phyloP scores from a whole-genome alignment of 1,140 invertebrate genomes.

The Brachystomella parvula region DNA sequence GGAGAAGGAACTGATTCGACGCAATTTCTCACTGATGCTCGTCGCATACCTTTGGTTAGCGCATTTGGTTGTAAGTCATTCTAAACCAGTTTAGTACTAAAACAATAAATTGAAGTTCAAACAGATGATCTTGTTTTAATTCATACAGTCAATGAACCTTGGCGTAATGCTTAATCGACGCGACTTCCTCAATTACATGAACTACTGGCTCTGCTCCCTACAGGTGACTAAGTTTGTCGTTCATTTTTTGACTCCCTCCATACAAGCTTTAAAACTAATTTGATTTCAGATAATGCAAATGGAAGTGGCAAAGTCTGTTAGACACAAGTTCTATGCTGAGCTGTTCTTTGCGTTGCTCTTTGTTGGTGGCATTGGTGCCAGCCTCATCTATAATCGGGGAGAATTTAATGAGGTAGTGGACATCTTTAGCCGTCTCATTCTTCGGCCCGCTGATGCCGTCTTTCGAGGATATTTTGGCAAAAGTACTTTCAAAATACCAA shows the following conservation, averaged over 20 bases:
- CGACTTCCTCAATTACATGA: not conserved
- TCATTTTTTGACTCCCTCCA: not conserved
- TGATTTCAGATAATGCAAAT: not conserved
- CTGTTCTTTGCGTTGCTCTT: not conserved
- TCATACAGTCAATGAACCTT: not conserved
- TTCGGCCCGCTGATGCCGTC: no score
- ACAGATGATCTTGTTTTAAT: not conserved
- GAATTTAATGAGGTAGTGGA: not conserved
- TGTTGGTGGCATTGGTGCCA: not conserved
- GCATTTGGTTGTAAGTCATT: not conserved
- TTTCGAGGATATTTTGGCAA: not conserved
- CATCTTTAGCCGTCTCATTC: not conserved
- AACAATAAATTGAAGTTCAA: not conserved
- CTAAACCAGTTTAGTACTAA: not conserved
- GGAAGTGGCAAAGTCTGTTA: not conserved
- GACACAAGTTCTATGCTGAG: not conserved
- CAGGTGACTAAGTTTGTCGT: not conserved
- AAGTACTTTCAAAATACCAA: not conserved
- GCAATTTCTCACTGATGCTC: not conserved
- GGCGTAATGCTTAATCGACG: not conserved
- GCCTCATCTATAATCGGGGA: not conserved
- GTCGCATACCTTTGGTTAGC: not conserved
- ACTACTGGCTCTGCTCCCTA: not conserved
- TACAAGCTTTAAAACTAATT: not conserved
- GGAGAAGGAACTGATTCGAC: not conserved